phyloP scores from a whole-genome alignment of 2,797 vertebrate genomes.

The Fistularia commersonii region DNA sequence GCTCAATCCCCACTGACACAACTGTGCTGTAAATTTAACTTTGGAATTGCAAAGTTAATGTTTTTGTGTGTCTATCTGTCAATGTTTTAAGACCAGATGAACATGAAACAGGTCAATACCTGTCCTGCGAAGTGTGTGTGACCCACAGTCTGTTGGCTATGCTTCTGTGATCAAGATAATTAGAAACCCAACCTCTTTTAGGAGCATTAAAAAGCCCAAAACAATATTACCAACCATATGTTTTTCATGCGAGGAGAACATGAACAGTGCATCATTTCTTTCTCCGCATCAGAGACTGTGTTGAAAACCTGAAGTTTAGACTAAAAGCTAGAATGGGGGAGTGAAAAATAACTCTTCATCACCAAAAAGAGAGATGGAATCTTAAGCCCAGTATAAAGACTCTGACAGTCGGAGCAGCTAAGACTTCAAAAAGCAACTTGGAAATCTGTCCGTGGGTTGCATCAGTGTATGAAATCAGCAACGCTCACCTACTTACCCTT shows the following conservation, averaged over 20 bases:
- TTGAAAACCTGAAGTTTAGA: no score
- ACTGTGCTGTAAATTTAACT: no score
- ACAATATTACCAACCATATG: conserved; percentile 46
- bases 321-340: no score
- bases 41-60: background rate
- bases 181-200: conserved; percentile 64
- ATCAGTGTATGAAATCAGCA: no score
- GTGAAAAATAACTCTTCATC: no score
- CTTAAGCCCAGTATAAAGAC: no score
- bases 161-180: conserved; percentile 74
- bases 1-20: no score
- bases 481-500: no score
- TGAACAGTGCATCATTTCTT: background rate
- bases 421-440: no score
- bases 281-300: background rate
- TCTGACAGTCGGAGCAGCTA: no score
- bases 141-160: conserved; percentile 70
- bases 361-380: no score
- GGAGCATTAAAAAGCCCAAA: conserved; percentile 62
- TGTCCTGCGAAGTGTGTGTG: conserved; percentile 59
- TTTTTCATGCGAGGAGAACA: conserved; percentile 4
- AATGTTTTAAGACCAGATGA: conserved; percentile 48
- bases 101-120: conserved; percentile 64
- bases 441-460: no score
- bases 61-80: background rate